phyloP scores from a whole-genome alignment of 2,888 invertebrate genomes.

The Encarsia formosa region DNA sequence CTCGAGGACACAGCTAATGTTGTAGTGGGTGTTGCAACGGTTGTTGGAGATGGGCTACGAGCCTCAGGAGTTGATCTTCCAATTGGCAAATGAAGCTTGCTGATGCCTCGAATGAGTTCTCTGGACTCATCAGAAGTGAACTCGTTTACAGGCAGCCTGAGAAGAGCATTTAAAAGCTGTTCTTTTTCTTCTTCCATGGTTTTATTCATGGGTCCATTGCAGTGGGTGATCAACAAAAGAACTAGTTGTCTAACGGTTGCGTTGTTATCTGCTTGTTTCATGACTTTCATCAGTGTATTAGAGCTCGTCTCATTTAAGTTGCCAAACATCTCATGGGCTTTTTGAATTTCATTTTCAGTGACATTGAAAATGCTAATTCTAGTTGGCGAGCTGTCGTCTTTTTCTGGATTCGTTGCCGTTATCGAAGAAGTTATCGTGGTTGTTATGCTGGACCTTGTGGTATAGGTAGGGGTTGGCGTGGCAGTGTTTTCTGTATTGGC shows the following conservation, averaged over 20 bases:
- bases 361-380: slow-evolving; percentile 55
- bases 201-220: slow-evolving; percentile 66
- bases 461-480: slow-evolving; percentile 40
- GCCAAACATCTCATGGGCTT: slow-evolving; percentile 73
- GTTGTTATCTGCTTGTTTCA: slow-evolving; percentile 77
- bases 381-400: slow-evolving; percentile 28
- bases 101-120: slow-evolving; percentile 43
- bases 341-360: slow-evolving; percentile 64
- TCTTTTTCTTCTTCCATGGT: slow-evolving; percentile 69
- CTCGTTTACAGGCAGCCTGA: slow-evolving; percentile 59
- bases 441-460: slow-evolving; percentile 42
- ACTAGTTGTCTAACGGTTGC: slow-evolving; percentile 71
- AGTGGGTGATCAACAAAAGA: slow-evolving; percentile 72
- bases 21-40: slow-evolving; percentile 31
- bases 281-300: slow-evolving; percentile 70
- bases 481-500: slow-evolving; percentile 35
- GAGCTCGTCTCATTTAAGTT: slow-evolving; percentile 72
- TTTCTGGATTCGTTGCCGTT: slow-evolving; percentile 33
- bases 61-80: slow-evolving; percentile 28
- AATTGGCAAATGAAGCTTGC: slow-evolving; percentile 37
- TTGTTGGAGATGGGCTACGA: slow-evolving; percentile 27
- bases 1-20: slow-evolving; percentile 32
- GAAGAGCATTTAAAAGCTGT: slow-evolving; percentile 64
- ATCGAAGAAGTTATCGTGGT: slow-evolving; percentile 43
- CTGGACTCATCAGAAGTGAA: slow-evolving; percentile 49